Base-by-base conservation (phyloP, 2,797 vertebrate genomes). In the Euphonia xanthogaster region DNA sequence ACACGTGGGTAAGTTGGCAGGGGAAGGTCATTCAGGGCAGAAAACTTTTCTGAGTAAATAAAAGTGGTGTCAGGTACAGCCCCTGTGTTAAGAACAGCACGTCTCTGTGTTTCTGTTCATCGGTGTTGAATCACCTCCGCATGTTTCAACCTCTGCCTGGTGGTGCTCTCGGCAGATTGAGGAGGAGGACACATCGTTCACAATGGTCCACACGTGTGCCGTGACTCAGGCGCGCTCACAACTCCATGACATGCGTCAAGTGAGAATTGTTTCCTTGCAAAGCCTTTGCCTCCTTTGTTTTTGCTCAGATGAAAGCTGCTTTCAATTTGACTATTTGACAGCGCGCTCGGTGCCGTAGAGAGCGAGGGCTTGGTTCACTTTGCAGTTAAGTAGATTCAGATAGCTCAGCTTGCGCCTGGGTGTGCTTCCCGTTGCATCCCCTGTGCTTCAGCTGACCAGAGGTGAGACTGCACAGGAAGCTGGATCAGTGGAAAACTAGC, bases 171-270 rank as follows among this genome's bases (percentile, higher is more conserved):
- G 28, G 94, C 79, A 75, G 79, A 45, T 61, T 92, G 94, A 92
- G 94, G 93, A 97, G 94, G 95, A 97, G 86, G 86, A 90, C 90
- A 90, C 74, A 33, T 96, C 7, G 9, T 90, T 90, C 87, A 82
- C 90, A 82, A 23, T 85, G 86, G 93, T 85, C 88, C 90, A 65
- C 86, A 85, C 53, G 88, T 96, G 93, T 94, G 89, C 90, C 4
- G 42, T 96, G 93, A 92, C 86, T 95, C 86, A 93, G 1, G 45
- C 1, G 4, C 0, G 23, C 93, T 84, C 83, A 16, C 93, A 90
- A 14, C 86, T 95, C 79, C 70, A 50, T 53, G 83, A 90, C 83
- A 45, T 1, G 55, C 16, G 66, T 93, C 76, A 83, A 28, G 40
- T 1, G 72, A 50, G 80, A 73, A 79, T 67, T 79, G 71, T 90